Base-by-base conservation (phyloP, 2,113 vertebrate species). In the Amblyornis subalaris region DNA sequence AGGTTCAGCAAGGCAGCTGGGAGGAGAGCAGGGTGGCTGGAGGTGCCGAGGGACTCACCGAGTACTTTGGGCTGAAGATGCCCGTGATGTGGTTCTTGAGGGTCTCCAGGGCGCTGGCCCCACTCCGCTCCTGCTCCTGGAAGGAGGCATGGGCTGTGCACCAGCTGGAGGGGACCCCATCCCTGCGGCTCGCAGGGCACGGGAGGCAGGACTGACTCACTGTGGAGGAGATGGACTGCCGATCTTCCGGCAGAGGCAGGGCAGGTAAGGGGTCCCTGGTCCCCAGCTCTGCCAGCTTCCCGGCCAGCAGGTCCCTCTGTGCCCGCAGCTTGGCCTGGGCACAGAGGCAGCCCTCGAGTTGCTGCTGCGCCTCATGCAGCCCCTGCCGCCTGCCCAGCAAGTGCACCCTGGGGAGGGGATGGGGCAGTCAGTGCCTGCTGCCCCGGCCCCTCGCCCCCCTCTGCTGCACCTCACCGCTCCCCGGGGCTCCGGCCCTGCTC, bases 321-420 rank as follows among this genome's bases (percentile, higher is more conserved):
- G 95, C 98, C 96, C 98, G 98, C 87, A 99, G 98, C 94, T 98
- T 98, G 94, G 98, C 97, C 80, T 98, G 98, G 28, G 94, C 20
- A 13, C 99, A 99, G 91, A 98, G 97, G 9, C 98, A 98, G 12
- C 98, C 93, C 93, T 98, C 97, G 14, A 98, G 98, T 53, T 98
- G 98, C 96, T 99, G 98, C 47, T 98, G 96, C 0, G 95, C 98
- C 92, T 99, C 99, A 35, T 99, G 99, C 94, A 99, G 96, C 3
- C 97, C 98, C 79, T 98, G 99, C 79, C 96, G 98, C 97, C 98
- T 99, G 70, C 98, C 98, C 97, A 99, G 98, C 95, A 99, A 97
- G 94, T 98, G 98, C 70, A 99, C 97, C 93, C 99, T 99, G 95
- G 3, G 26, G 69, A 65, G 10, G 35, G 66, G 36, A 83, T 1